These are phyloP conservation scores for Ectropis crepuscularia DNA, from an alignment of 2,888 invertebrate species.

Conservation along the genomic window DNA sequence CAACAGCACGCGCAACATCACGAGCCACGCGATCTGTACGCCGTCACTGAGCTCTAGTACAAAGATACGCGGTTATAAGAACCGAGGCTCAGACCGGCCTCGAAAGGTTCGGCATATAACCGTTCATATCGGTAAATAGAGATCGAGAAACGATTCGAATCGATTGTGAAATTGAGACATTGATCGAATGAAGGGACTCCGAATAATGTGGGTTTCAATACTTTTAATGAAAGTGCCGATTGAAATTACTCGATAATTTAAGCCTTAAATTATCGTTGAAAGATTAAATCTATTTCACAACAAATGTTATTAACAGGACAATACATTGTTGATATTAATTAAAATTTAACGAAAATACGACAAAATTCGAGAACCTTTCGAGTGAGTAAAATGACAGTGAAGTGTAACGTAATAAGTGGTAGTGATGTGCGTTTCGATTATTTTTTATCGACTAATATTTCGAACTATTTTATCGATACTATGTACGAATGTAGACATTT, in stretches of 20 bases:
- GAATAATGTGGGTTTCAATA: background rate
- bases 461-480: slow-evolving; percentile 36
- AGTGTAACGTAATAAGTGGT: slow-evolving; percentile 8
- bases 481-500: slow-evolving; percentile 23
- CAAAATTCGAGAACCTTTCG: background rate
- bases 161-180: slow-evolving; percentile 13
- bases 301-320: background rate
- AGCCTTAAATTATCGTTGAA: background rate
- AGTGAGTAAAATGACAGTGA: background rate
- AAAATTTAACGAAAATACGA: background rate
- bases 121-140: background rate
- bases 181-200: background rate
- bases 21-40: slow-evolving; percentile 87
- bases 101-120: slow-evolving; percentile 9
- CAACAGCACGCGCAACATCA: slow-evolving; percentile 44
- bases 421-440: slow-evolving; percentile 14
- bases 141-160: slow-evolving; percentile 26
- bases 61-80: slow-evolving; percentile 33
- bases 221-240: slow-evolving; percentile 3
- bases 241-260: background rate
- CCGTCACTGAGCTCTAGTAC: slow-evolving; percentile 84
- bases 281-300: background rate
- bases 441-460: slow-evolving; percentile 33
- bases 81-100: slow-evolving; percentile 4
- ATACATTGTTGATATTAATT: background rate